phyloP scores from a whole-genome alignment of 2,113 vertebrate genomes.

The Nothoprocta pentlandii region DNA sequence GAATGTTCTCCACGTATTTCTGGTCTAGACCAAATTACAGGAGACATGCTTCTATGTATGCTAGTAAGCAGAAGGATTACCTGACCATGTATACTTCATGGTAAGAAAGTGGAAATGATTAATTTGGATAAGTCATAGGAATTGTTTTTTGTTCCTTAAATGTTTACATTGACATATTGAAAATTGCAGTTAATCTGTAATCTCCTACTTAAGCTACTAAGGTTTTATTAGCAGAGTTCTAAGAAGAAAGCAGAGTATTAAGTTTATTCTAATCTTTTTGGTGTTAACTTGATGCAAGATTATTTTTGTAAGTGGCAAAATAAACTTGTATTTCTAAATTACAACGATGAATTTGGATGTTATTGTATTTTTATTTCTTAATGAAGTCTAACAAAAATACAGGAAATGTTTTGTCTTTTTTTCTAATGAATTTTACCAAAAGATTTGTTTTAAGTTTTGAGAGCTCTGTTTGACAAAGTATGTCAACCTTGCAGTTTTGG shows the following conservation, averaged over 20 bases:
- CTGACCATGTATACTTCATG: not conserved
- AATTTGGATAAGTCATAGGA: not conserved
- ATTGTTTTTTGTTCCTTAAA: slow-evolving; percentile 16
- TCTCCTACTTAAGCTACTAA: slow-evolving; percentile 27
- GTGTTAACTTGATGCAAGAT: slow-evolving; percentile 4
- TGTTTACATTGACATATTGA: not conserved
- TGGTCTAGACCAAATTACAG: not conserved
- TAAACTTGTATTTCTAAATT: not conserved
- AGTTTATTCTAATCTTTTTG: slow-evolving; percentile 31
- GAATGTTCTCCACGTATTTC: not conserved
- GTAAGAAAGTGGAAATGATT: not conserved
- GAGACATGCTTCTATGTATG: not conserved
- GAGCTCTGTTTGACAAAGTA: not conserved
- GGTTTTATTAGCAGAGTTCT: not conserved
- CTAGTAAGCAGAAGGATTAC: not conserved
- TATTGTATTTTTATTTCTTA: rapidly evolving
- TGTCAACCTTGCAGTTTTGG: not conserved
- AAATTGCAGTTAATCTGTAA: not conserved
- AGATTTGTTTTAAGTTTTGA: not conserved
- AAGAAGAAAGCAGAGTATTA: not conserved
- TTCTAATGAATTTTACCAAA: not conserved
- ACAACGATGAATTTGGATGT: not conserved
- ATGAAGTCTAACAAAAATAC: not conserved
- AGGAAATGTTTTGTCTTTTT: not conserved
- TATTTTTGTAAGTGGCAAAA: not conserved